Conservation (phyloP, 2,797 vertebrate species). For the Erethizon dorsatum region DNA sequence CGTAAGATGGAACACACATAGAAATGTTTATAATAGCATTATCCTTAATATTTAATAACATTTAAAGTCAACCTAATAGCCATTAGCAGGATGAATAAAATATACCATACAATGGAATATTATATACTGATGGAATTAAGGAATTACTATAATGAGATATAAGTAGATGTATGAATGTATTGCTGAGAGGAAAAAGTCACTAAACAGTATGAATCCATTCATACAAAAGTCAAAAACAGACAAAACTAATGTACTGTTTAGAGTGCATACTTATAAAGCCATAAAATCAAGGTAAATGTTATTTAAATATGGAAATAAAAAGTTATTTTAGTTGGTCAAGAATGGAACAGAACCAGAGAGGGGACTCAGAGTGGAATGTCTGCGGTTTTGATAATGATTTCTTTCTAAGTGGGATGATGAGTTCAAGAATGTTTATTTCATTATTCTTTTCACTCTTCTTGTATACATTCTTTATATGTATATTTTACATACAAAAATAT, state of each 20-base stretch:
- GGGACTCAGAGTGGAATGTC: not conserved
- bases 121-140: not conserved
- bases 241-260: not conserved
- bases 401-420: not conserved
- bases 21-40: not conserved
- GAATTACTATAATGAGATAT: not conserved
- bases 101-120: not conserved
- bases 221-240: not conserved
- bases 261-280: not conserved
- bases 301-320: slow-evolving; percentile 32
- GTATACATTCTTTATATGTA: not conserved
- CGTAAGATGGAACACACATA: not conserved
- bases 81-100: not conserved
- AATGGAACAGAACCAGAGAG: not conserved
- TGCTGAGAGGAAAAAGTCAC: not conserved
- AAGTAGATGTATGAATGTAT: not conserved
- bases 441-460: not conserved
- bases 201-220: not conserved
- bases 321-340: not conserved
- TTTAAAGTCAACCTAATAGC: slow-evolving; percentile 1
- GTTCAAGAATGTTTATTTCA: not conserved
- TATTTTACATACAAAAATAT: not conserved
- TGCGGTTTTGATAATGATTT: not conserved
- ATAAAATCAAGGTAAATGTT: slow-evolving; percentile 34
- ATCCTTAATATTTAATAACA: not conserved